Base-by-base conservation (phyloP, 2,888 invertebrate species). In the Lordiphosa andalusiaca region DNA sequence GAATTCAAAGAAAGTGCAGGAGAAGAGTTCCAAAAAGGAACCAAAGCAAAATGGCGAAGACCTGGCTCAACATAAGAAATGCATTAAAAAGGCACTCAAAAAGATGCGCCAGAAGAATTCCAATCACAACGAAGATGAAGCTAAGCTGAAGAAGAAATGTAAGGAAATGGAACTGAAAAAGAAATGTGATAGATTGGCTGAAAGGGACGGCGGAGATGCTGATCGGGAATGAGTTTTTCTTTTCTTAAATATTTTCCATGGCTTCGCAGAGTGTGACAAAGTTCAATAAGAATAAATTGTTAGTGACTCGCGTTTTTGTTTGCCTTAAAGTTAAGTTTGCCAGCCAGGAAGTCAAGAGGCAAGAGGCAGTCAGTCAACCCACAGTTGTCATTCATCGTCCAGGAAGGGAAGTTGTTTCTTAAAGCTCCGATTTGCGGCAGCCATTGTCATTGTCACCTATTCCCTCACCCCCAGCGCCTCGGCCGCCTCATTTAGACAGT, bases 401-500 rank as follows among this genome's bases (percentile, higher is more conserved):
- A 30, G 30, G 6, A 25, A 25, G 30, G 30, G 7, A 30, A 30
- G 30, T 30, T 40, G 10, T 40, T 10, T 42, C 47, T 53, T 59
- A 48, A 52, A 48, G 61, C 51, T 55, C 40, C 64, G 69, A 58
- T 49, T 72, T 64, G 64, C 6, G 63, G 65, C 41, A 39, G 40
- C 50, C 56, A 71, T 69, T 63, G 57, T 69, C 65, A 56, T 35
- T 69, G 53, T 40, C 62, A 54, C 38, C 53, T 54, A 53, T 3
- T 7, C 53, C 61, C 21, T 25, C n/a, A 40, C 9, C 16, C 13
- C 39, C 13, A 39, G 16, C 39, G 16, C 39, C 30, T 36, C 35
- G 42, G 13, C 25, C 63, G 13, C 25, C 63, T 77, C 78, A 72
- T 73, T 77, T 73, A 73, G 78, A 67, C 71, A 63, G 25, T 73